Evolutionary conservation across 35 echinoderm and acorn worm species (phyloP).

Genomic region (Holothuria glaberrima): DNA sequence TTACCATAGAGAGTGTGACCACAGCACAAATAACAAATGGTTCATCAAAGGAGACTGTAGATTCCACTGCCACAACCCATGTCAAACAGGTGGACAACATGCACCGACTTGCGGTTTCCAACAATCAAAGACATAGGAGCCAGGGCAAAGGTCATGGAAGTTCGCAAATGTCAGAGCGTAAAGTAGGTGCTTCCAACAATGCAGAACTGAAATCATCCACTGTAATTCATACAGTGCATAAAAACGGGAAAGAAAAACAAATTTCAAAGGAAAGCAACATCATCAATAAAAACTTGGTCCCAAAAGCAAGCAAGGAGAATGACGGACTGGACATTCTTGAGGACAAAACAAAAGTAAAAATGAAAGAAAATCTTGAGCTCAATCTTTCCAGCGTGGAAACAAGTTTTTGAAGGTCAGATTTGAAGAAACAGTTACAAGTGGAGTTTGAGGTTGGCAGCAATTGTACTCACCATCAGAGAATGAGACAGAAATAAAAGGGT

Average conservation of each 20-base stretch:
- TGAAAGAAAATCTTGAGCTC: conserved; percentile 35
- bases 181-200: conserved; percentile 20
- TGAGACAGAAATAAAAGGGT: no score
- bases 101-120: not conserved
- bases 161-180: not conserved
- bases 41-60: not conserved
- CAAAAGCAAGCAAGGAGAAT: not conserved
- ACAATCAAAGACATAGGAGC: conserved; percentile 12
- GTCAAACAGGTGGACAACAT: not conserved
- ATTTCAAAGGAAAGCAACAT: not conserved
- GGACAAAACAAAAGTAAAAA: not conserved
- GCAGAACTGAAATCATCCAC: not conserved
- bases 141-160: conserved; percentile 27
- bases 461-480: no score
- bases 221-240: not conserved
- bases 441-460: no score
- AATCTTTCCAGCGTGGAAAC: conserved; percentile 42
- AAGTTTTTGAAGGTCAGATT: conserved; percentile 17
- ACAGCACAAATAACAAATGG: not conserved
- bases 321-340: not conserved
- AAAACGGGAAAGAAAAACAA: conserved; percentile 7
- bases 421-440: no score
- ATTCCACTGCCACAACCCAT: not conserved
- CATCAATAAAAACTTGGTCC: not conserved
- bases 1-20: conserved; percentile 18